These are phyloP conservation scores for Pipistrellus kuhlii DNA, from an alignment of 2,797 vertebrate genomes.

Conservation along the genomic window DNA sequence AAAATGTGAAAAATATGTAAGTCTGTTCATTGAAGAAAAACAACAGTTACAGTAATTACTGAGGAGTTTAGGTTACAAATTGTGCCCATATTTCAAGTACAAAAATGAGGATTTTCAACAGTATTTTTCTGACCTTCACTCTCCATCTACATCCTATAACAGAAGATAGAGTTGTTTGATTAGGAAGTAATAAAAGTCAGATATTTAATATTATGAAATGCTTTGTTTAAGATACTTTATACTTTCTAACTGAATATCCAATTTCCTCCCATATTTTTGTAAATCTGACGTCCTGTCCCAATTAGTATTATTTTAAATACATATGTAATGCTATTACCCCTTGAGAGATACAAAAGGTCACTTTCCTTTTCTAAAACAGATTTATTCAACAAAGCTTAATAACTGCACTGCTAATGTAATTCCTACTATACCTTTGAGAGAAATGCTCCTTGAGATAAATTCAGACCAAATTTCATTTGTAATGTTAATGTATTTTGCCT, in stretches of 20 bases:
- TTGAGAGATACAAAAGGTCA: slow-evolving; percentile 85
- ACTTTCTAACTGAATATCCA: slow-evolving; percentile 42
- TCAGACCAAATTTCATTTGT: slow-evolving; percentile 75
- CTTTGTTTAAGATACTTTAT: slow-evolving; percentile 60
- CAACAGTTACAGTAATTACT: slow-evolving; percentile 19
- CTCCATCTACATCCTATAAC: background rate
- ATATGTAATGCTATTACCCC: slow-evolving; percentile 76
- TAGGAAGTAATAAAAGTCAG: slow-evolving; percentile 35
- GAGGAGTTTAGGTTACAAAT: background rate
- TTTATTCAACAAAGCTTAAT: slow-evolving; percentile 81
- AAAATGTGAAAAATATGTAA: slow-evolving; percentile 40
- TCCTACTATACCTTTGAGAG: slow-evolving; percentile 64
- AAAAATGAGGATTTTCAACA: slow-evolving; percentile 51
- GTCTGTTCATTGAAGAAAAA: background rate
- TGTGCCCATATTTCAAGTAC: slow-evolving; percentile 2
- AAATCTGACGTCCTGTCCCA: slow-evolving; percentile 49
- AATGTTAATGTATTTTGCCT: slow-evolving; percentile 81
- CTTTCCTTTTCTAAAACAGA: slow-evolving; percentile 79
- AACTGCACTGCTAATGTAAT: slow-evolving; percentile 81
- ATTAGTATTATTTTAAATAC: slow-evolving; percentile 77
- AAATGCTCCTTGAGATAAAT: slow-evolving; percentile 78
- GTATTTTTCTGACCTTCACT: slow-evolving; percentile 22
- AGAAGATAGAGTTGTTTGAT: background rate
- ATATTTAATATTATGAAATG: slow-evolving; percentile 33
- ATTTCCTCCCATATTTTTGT: slow-evolving; percentile 10